Conservation (phyloP, 2,888 invertebrate species). For the Bruchidius siliquastri region DNA sequence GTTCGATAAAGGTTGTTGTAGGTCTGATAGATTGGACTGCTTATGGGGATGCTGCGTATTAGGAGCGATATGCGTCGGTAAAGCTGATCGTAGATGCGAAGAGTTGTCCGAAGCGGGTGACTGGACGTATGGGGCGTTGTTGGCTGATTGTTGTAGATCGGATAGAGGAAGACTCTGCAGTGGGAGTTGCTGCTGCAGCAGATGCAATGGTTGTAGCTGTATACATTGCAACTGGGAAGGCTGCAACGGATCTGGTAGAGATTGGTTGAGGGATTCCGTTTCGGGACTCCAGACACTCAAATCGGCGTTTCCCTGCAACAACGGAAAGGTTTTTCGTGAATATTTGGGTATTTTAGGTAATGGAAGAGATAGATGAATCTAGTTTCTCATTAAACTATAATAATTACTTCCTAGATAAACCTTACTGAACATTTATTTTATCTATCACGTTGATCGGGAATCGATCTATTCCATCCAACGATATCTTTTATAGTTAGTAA, state of each 20-base stretch:
- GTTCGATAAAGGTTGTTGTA: neutral
- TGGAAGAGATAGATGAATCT: neutral
- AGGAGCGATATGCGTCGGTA: slow-evolving; percentile 14
- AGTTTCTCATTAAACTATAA: no score
- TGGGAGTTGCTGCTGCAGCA: slow-evolving; percentile 1
- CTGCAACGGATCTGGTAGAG: slow-evolving; percentile 20
- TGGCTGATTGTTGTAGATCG: neutral
- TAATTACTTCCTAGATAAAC: no score
- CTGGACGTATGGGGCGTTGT: neutral
- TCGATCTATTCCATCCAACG: no score
- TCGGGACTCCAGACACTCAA: slow-evolving; percentile 46
- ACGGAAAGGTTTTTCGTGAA: slow-evolving; percentile 5
- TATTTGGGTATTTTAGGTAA: slow-evolving; percentile 2
- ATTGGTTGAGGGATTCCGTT: slow-evolving; percentile 37
- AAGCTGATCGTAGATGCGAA: slow-evolving; percentile 20
- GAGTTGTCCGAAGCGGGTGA: neutral
- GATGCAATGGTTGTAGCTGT: neutral
- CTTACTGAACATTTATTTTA: no score
- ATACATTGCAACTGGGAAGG: neutral
- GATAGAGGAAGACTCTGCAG: neutral
- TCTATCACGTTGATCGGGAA: no score
- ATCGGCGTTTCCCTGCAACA: slow-evolving; percentile 51
- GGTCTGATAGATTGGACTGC: neutral
- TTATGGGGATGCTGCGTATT: neutral
- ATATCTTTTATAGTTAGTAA: no score